Evolutionary conservation across 2,797 vertebrate species (phyloP).

Genomic region (Etheostoma perlongum): DNA sequence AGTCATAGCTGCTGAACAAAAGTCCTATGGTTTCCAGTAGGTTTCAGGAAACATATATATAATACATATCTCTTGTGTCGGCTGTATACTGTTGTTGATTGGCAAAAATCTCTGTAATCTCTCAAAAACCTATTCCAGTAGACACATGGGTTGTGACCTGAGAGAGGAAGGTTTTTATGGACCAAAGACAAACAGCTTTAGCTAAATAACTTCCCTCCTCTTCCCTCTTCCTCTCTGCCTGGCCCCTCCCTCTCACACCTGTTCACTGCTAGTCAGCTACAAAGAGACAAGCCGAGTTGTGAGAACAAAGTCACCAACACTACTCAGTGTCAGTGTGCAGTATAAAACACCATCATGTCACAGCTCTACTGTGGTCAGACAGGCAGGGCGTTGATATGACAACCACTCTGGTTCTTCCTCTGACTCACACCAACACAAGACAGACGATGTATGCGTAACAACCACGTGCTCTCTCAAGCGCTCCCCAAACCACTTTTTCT

Average conservation of each 20-base stretch:
- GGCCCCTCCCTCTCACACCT: conserved; percentile 68
- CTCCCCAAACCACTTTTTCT: conserved; percentile 22
- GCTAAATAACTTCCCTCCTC: conserved; percentile 63
- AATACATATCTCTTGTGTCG: conserved; percentile 2
- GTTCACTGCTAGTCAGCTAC: conserved; percentile 49
- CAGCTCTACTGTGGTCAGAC: conserved; percentile 23
- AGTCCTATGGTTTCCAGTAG: conserved; percentile 40
- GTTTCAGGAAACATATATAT: conserved; percentile 33
- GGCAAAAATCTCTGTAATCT: conserved; percentile 18
- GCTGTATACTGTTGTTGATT: background rate
- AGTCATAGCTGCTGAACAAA: conserved; percentile 55
- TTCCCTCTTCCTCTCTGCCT: conserved; percentile 57
- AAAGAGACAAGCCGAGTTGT: background rate
- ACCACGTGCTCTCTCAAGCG: conserved; percentile 36
- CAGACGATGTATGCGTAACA: conserved; percentile 28
- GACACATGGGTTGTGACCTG: conserved; percentile 27
- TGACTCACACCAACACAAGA: conserved; percentile 48
- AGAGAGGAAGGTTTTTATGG: conserved; percentile 31
- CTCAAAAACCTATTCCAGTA: conserved; percentile 1
- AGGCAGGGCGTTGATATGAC: conserved; percentile 39
- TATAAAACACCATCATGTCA: conserved; percentile 21
- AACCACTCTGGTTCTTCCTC: conserved; percentile 56
- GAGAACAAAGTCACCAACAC: conserved; percentile 18
- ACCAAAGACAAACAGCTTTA: conserved; percentile 46
- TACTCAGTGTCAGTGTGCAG: conserved; percentile 5